Percentiles rank a stretch among this genome's conserved stretches.
phyloP scores from a whole-genome alignment of 2,797 vertebrate genomes.

The Muscicapa striata region DNA sequence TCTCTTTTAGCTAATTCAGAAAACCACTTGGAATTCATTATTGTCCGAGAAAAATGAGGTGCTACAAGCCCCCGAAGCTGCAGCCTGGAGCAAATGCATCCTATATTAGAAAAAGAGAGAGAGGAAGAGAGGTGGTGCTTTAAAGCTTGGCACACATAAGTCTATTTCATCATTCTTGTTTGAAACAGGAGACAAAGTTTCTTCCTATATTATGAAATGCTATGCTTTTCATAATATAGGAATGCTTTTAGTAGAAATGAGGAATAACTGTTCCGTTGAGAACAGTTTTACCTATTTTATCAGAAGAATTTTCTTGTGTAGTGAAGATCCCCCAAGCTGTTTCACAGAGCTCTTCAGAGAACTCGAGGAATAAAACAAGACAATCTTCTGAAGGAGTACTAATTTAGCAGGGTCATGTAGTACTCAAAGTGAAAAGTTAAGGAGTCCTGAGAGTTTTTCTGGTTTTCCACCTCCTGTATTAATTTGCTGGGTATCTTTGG shows the following conservation, averaged over 20 bases:
- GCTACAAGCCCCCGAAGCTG: not conserved
- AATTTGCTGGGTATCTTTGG: not conserved
- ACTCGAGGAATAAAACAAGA: not conserved
- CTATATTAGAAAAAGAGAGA: not conserved
- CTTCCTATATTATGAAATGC: not conserved
- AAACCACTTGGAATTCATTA: not conserved
- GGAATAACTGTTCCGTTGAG: not conserved
- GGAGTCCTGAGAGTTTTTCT: not conserved
- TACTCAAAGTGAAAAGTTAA: not conserved
- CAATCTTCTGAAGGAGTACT: not conserved
- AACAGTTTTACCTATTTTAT: not conserved
- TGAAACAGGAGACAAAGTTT: not conserved
- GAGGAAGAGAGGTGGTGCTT: not conserved
- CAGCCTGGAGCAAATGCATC: not conserved
- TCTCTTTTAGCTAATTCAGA: not conserved
- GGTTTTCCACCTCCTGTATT: not conserved
- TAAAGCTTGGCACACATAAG: not conserved
- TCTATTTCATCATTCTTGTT: not conserved
- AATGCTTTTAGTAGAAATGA: not conserved
- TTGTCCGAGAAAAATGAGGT: not conserved
- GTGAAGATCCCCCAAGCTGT: not conserved
- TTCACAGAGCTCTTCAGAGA: not conserved
- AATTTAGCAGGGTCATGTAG: not conserved
- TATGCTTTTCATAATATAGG: no score
- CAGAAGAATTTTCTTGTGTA: not conserved